These are phyloP conservation scores for Tetranychus truncatus DNA, from an alignment of 2,888 invertebrate species.

Conservation along the genomic window DNA sequence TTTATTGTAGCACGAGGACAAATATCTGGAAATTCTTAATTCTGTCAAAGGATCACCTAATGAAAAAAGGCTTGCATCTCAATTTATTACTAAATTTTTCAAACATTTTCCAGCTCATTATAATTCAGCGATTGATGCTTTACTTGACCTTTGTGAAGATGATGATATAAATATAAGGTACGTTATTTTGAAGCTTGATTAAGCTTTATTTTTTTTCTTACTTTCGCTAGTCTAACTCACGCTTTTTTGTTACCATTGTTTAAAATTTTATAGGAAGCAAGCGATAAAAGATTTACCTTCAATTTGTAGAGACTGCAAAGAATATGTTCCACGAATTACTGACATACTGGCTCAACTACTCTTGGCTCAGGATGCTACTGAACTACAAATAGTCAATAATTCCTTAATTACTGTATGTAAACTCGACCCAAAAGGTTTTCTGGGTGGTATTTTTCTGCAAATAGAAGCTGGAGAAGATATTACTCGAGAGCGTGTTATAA, in stretches of 20 bases:
- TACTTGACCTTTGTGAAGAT: constrained; percentile 86
- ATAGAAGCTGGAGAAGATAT: constrained; percentile 50
- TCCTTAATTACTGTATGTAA: constrained; percentile 59
- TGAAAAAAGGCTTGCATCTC: constrained; percentile 77
- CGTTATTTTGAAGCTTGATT: not conserved
- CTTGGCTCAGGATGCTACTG: constrained; percentile 63
- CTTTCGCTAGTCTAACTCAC: not conserved
- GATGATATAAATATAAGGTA: constrained; percentile 48
- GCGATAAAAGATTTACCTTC: constrained; percentile 76
- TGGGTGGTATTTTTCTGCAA: constrained; percentile 50
- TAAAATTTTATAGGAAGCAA: constrained; percentile 38
- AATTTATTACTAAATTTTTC: constrained; percentile 85
- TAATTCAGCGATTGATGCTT: constrained; percentile 72
- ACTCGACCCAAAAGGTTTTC: constrained; percentile 48
- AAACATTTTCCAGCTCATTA: constrained; percentile 68
- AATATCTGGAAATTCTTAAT: constrained; percentile 65
- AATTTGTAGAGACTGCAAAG: constrained; percentile 64
- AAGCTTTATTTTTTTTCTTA: not conserved
- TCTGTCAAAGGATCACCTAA: constrained; percentile 72
- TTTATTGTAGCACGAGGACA: constrained; percentile 56
- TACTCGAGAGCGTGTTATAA: constrained; percentile 65
- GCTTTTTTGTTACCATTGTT: not conserved
- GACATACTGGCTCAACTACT: constrained; percentile 78
- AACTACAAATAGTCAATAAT: constrained; percentile 62
- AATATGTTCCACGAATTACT: constrained; percentile 64